Percentiles rank a stretch among this genome's conserved stretches.
Conservation (phyloP, 2,888 invertebrate species). For the Lochmaea capreae region DNA sequence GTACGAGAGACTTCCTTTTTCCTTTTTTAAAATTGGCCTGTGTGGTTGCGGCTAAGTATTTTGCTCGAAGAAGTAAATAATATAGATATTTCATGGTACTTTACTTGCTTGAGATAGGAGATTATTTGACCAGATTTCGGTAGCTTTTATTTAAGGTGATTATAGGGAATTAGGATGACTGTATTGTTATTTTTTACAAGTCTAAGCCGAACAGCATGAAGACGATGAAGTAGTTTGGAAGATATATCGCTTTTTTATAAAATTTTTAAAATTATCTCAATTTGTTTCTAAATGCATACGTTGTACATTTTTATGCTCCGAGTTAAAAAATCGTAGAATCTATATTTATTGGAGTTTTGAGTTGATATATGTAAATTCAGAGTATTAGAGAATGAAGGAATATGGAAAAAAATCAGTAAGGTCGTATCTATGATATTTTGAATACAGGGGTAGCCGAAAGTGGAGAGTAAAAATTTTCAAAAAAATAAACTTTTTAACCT, state of each 20-base stretch:
- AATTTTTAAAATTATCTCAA: neutral
- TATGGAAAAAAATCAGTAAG: too few relatives aligned
- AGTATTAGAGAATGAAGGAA: too few relatives aligned
- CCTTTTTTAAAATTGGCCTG: conserved; percentile 53
- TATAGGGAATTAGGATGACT: conserved; percentile 46
- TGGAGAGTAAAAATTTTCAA: too few relatives aligned
- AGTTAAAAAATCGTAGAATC: too few relatives aligned
- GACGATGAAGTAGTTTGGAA: conserved; percentile 15
- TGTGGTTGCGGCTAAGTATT: conserved; percentile 57
- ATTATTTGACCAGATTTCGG: conserved; percentile 58
- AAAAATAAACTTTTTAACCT: too few relatives aligned
- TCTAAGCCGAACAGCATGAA: conserved; percentile 22
- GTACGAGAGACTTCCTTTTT: conserved; percentile 47
- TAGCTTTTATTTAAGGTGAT: conserved; percentile 60
- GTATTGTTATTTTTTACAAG: conserved; percentile 42
- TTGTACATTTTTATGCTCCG: too few relatives aligned
- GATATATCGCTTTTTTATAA: conserved; percentile 12
- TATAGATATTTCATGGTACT: conserved; percentile 64
- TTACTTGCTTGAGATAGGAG: conserved; percentile 57
- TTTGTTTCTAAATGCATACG: too few relatives aligned
- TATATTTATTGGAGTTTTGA: too few relatives aligned
- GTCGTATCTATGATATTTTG: too few relatives aligned
- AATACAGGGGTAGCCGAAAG: too few relatives aligned
- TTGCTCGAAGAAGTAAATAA: conserved; percentile 58
- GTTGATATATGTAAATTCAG: too few relatives aligned